Percentiles rank a stretch among this genome's conserved stretches.
Conservation (phyloP, 2,797 vertebrate species). For the Lepilemur septentrionalis region DNA sequence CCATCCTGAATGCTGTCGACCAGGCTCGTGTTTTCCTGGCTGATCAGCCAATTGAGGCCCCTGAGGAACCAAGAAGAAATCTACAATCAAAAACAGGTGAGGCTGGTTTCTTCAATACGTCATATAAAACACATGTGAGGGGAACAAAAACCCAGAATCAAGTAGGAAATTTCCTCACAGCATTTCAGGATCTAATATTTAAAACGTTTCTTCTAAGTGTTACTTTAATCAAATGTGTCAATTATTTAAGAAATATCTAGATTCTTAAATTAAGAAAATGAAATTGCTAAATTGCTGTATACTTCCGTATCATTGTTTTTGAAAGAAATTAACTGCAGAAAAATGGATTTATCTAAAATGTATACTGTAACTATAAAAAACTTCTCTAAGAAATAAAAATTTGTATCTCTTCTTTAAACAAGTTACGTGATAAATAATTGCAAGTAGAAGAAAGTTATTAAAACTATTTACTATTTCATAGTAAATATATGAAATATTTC, state of each 20-base stretch:
- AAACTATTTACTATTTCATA: not conserved
- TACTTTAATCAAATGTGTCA: not conserved
- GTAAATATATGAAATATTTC: not conserved
- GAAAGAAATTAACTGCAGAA: not conserved
- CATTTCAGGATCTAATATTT: not conserved
- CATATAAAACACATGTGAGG: not conserved
- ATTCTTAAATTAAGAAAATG: constrained; percentile 39
- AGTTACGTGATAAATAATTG: not conserved
- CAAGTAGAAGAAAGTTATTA: not conserved
- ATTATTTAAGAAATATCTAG: not conserved
- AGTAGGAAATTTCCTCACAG: not conserved
- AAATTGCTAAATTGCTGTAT: not conserved
- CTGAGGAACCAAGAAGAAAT: constrained; percentile 94
- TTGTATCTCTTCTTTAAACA: not conserved
- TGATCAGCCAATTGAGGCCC: constrained; percentile 97
- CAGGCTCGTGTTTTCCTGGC: constrained; percentile 95
- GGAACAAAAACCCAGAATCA: not conserved
- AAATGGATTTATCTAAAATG: not conserved
- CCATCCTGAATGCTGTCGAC: constrained; percentile 92
- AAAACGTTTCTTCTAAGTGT: not conserved
- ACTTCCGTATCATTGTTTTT: not conserved
- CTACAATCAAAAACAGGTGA: constrained; percentile 93
- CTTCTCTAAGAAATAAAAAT: not conserved
- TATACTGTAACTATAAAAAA: not conserved
- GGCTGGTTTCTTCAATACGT: not conserved